These are phyloP conservation scores for Tretioscincus oriximinensis DNA, from an alignment of 2,113 vertebrate genomes.

Conservation along the genomic window DNA sequence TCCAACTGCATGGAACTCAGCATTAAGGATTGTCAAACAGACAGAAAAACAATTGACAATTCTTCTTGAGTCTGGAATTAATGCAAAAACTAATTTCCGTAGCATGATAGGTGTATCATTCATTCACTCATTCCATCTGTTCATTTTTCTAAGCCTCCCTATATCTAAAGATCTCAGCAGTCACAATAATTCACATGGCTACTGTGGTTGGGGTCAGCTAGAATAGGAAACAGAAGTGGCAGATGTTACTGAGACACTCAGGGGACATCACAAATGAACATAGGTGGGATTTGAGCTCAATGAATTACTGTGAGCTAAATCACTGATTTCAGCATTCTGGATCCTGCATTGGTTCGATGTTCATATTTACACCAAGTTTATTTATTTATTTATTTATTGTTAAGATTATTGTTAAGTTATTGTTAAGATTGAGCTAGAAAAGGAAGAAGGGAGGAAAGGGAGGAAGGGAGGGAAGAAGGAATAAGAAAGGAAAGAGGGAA, in stretches of 20 bases:
- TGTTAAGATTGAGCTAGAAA: too few relatives aligned
- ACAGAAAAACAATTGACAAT: neutral
- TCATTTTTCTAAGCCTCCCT: too few relatives aligned
- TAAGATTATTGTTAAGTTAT: too few relatives aligned
- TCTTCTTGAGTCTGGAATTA: neutral
- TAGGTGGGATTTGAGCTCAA: neutral
- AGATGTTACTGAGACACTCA: neutral
- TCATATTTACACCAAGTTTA: too few relatives aligned
- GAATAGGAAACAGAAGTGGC: neutral
- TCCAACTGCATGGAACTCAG: neutral
- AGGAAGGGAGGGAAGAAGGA: too few relatives aligned
- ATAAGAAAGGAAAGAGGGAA: too few relatives aligned
- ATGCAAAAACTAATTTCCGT: too few relatives aligned
- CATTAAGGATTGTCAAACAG: neutral
- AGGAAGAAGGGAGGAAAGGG: too few relatives aligned
- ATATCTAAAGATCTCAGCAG: too few relatives aligned
- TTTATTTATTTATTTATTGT: too few relatives aligned
- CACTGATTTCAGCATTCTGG: neutral
- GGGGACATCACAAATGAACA: neutral
- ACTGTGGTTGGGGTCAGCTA: neutral
- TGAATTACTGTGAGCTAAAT: neutral
- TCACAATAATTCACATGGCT: neutral
- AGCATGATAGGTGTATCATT: neutral
- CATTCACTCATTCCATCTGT: too few relatives aligned
- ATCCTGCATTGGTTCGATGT: too few relatives aligned